Evolutionary conservation across 2,113 vertebrate species (phyloP).

Genomic region (Bujurquina vittata): DNA sequence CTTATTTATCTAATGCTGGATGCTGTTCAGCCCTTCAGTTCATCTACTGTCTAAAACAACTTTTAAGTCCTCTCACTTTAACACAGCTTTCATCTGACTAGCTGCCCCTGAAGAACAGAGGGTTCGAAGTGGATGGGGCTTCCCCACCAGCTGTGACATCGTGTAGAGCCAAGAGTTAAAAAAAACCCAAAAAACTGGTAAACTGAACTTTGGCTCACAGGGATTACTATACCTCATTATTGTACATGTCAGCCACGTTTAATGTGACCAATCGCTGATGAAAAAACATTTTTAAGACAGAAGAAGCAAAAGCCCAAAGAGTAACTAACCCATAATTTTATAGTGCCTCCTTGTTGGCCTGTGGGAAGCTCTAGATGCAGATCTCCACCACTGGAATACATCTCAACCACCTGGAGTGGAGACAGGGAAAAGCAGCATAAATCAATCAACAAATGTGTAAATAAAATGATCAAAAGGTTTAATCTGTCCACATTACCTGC

Average conservation of each 20-base stretch:
- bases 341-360: slow-evolving; percentile 93
- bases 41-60: too few relatives aligned
- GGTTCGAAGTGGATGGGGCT: neutral
- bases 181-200: too few relatives aligned
- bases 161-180: neutral
- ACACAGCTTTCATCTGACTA: neutral
- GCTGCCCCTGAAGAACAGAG: neutral
- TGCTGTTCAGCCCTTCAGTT: too few relatives aligned
- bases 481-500: slow-evolving; percentile 80
- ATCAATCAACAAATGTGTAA: neutral
- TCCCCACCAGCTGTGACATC: neutral
- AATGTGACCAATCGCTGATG: neutral
- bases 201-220: too few relatives aligned
- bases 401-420: slow-evolving; percentile 91
- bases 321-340: slow-evolving; percentile 91
- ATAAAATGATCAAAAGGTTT: neutral
- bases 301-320: neutral
- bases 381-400: slow-evolving; percentile 98
- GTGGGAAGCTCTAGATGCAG: slow-evolving; percentile 97
- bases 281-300: too few relatives aligned
- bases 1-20: too few relatives aligned
- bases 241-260: neutral
- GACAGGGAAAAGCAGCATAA: slow-evolving; percentile 1
- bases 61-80: neutral
- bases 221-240: neutral